Evolutionary conservation across 2,888 invertebrate species (phyloP), one percentile per base, ranked within the genome.

Genomic region (Strigamia maritima): DNA sequence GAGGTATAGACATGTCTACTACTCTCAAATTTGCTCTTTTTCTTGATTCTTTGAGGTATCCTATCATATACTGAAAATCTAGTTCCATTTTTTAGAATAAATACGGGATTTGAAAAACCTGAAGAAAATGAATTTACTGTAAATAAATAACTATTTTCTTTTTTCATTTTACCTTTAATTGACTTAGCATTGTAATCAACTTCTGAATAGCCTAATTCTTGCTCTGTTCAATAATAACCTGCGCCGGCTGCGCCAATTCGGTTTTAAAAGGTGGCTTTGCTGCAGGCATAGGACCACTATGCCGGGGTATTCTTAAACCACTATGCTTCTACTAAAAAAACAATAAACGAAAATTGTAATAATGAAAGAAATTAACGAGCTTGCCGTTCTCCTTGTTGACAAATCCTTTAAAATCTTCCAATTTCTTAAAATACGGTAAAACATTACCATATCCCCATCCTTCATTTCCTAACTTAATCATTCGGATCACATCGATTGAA

Each of bases 1-100:
- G 77, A 49, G 44, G 24, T 19, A 77, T 22, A 16, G 77, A 77
- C n/a, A 44, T 19, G 77, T 77, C 77, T 2, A 22, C 40, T 44
- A 77, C 49, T 24, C 77, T n/a, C 12, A 77, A 38, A 75, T 38
- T 75, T 75, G 31, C 16, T 75, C 28, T n/a, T 38, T 75, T 8
- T 28, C 31, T n/a, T n/a, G n/a, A n/a, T n/a, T n/a, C n/a, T n/a
- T n/a, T n/a, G n/a, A n/a, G n/a, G n/a, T n/a, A n/a, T n/a, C n/a
- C n/a, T n/a, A n/a, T n/a, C n/a, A n/a, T n/a, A n/a, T n/a, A n/a
- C n/a, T n/a, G n/a, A n/a, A n/a, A n/a, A n/a, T n/a, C n/a, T n/a
- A n/a, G n/a, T n/a, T n/a, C n/a, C n/a, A n/a, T n/a, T n/a, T n/a
- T n/a, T n/a, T n/a, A n/a, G n/a, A n/a, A n/a, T n/a, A n/a, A n/a